These are phyloP conservation scores for Lasioglossum marginatum DNA, from an alignment of 2,888 invertebrate genomes.

Conservation along the genomic window DNA sequence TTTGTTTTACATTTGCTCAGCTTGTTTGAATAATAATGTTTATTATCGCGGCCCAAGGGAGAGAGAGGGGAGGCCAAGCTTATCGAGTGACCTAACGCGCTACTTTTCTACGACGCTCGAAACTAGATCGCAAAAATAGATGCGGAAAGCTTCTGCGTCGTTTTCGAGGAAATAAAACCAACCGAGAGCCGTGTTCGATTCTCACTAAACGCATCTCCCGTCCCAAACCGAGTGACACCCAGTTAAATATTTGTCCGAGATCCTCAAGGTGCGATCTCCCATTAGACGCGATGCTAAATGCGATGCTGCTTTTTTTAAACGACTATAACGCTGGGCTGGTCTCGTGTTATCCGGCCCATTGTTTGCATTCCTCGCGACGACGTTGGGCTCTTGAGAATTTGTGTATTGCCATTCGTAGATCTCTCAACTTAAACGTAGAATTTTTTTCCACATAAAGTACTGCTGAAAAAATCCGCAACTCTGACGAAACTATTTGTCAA, in stretches of 20 bases:
- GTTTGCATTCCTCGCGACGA: not conserved
- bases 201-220: not conserved
- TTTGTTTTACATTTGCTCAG: slow-evolving; percentile 62
- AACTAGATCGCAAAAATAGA: slow-evolving; percentile 46
- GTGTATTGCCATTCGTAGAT: not conserved
- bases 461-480: too few relatives aligned
- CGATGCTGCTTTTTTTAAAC: not conserved
- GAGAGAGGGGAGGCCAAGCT: slow-evolving; percentile 28
- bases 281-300: not conserved
- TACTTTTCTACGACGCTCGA: slow-evolving; percentile 34
- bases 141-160: not conserved
- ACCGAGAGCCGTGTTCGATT: not conserved
- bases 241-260: not conserved
- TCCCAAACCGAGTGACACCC: not conserved
- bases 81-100: slow-evolving; percentile 39
- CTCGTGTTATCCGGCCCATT: not conserved
- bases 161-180: not conserved
- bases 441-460: too few relatives aligned
- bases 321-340: not conserved
- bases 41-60: slow-evolving; percentile 44
- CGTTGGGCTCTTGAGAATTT: not conserved
- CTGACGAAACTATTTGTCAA: too few relatives aligned
- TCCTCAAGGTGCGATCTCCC: not conserved
- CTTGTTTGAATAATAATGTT: slow-evolving; percentile 64
- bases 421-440: not conserved